phyloP scores from a whole-genome alignment of 1,140 invertebrate species.

The Idris sp. region DNA sequence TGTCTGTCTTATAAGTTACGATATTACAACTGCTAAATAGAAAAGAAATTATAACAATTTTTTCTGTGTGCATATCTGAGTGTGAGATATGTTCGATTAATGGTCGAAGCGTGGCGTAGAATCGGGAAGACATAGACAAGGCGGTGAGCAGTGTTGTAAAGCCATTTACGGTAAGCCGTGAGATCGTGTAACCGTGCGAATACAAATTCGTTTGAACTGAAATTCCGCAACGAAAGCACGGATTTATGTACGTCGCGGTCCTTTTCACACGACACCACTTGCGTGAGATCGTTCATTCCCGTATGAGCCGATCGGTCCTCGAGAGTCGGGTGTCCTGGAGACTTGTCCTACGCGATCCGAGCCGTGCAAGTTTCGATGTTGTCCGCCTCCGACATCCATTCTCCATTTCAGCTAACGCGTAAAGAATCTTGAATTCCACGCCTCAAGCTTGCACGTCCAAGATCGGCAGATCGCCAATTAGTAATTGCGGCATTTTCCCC shows the following conservation, averaged over 20 bases:
- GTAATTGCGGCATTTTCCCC: slow-evolving; percentile 57
- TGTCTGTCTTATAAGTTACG: too few species aligned
- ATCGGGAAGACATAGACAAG: slow-evolving; percentile 37
- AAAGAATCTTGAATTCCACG: slow-evolving; percentile 59
- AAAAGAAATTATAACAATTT: slow-evolving; percentile 41
- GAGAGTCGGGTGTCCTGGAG: slow-evolving; percentile 52
- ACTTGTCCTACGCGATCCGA: slow-evolving; percentile 54
- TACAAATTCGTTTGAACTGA: slow-evolving; percentile 77
- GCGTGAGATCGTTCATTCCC: slow-evolving; percentile 56
- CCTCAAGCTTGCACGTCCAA: slow-evolving; percentile 51
- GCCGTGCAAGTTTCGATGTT: slow-evolving; percentile 55
- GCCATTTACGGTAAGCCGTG: slow-evolving; percentile 72
- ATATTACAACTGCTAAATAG: too few species aligned
- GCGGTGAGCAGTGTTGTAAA: slow-evolving; percentile 65
- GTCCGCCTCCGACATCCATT: slow-evolving; percentile 65
- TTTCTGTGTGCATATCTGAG: slow-evolving; percentile 33
- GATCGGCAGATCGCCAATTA: slow-evolving; percentile 65
- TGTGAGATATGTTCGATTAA: slow-evolving; percentile 69
- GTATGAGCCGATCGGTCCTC: slow-evolving; percentile 50
- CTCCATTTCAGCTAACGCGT: slow-evolving; percentile 67
- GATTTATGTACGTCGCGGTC: slow-evolving; percentile 68
- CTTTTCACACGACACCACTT: slow-evolving; percentile 56
- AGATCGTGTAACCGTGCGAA: slow-evolving; percentile 71
- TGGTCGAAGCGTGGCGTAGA: slow-evolving; percentile 59
- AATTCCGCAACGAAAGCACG: slow-evolving; percentile 67